phyloP scores from a whole-genome alignment of 2,113 vertebrate genomes.

The Nannobrachium achirus region DNA sequence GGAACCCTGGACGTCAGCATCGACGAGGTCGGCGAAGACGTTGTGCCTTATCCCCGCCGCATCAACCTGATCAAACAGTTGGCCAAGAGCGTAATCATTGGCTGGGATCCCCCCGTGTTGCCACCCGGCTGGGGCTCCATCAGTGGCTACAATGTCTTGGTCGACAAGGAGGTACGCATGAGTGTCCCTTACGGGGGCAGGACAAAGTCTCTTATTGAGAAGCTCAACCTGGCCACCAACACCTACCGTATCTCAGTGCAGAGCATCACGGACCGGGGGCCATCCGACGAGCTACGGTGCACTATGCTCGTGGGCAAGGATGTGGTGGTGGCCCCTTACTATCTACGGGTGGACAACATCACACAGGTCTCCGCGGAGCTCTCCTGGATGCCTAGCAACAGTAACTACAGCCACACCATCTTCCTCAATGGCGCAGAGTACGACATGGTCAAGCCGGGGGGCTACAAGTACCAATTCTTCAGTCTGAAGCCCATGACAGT shows the following conservation, averaged over 20 bases:
- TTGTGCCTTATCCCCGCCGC: slow-evolving; percentile 97
- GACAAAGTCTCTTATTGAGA: slow-evolving; percentile 94
- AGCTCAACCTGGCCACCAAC: slow-evolving; percentile 87
- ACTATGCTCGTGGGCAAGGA: slow-evolving; percentile 94
- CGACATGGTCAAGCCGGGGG: slow-evolving; percentile 88
- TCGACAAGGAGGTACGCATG: slow-evolving; percentile 91
- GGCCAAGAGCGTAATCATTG: slow-evolving; percentile 97
- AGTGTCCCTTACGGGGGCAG: slow-evolving; percentile 88
- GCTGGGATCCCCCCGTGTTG: slow-evolving; percentile 94
- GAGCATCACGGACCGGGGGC: slow-evolving; percentile 88
- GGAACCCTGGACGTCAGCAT: slow-evolving; percentile 88
- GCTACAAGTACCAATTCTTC: slow-evolving; percentile 92
- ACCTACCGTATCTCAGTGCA: slow-evolving; percentile 93
- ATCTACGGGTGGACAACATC: slow-evolving; percentile 89
- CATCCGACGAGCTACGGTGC: slow-evolving; percentile 92
- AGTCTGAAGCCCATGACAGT: slow-evolving; percentile 90
- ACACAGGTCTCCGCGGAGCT: slow-evolving; percentile 91
- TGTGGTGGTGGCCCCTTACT: slow-evolving; percentile 92
- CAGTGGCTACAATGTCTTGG: slow-evolving; percentile 92
- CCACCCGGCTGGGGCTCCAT: slow-evolving; percentile 91
- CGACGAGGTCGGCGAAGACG: slow-evolving; percentile 94
- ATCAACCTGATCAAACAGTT: slow-evolving; percentile 98
- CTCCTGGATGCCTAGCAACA: slow-evolving; percentile 95
- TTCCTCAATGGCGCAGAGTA: slow-evolving; percentile 94
- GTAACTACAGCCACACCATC: slow-evolving; percentile 95